Evolutionary conservation across 1,140 invertebrate genomes (phyloP).

Genomic region (Vollenhovia emeryi): DNA sequence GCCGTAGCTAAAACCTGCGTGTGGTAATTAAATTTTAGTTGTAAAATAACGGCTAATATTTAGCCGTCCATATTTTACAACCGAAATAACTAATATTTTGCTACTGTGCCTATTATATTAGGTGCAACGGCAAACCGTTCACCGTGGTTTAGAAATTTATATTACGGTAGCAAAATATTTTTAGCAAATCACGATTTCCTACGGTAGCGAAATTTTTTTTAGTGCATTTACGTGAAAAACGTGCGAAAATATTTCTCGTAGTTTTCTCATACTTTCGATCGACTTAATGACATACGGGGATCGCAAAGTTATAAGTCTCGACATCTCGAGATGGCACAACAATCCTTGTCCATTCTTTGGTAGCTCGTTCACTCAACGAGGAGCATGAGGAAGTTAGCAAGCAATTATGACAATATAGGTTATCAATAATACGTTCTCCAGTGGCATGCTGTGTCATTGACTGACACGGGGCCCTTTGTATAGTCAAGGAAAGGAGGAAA

Average conservation of each 20-base stretch:
- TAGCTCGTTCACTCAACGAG: not conserved
- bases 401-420: constrained; percentile 51
- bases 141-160: too few relatives aligned
- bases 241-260: not conserved
- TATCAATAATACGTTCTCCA: constrained; percentile 19
- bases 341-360: not conserved
- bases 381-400: not conserved
- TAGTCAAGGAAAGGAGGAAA: not conserved
- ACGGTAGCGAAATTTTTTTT: too few relatives aligned
- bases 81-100: too few relatives aligned
- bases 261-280: not conserved
- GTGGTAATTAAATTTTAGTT: too few relatives aligned
- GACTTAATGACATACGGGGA: not conserved
- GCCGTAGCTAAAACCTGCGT: too few relatives aligned
- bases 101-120: too few relatives aligned
- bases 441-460: constrained; percentile 16
- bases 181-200: too few relatives aligned
- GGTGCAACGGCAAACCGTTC: too few relatives aligned
- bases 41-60: too few relatives aligned
- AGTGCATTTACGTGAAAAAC: too few relatives aligned
- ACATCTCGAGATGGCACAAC: not conserved
- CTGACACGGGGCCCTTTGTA: constrained; percentile 9
- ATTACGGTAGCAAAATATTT: too few relatives aligned
- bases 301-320: not conserved
- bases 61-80: too few relatives aligned